Evolutionary conservation across 2,113 vertebrate species (phyloP).

Genomic region (Andinoacara biseriatus): DNA sequence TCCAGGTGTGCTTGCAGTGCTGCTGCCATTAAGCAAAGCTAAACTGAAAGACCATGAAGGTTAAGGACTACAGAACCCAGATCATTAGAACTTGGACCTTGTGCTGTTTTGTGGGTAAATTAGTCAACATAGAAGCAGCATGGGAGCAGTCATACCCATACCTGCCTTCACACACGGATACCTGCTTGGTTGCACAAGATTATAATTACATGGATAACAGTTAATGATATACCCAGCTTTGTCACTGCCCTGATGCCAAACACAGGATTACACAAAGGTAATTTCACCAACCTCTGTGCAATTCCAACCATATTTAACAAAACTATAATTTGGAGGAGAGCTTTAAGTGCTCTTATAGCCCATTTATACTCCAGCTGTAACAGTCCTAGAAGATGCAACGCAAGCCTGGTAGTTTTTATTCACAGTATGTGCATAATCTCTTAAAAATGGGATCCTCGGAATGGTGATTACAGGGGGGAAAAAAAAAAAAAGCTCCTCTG

Average conservation of each 20-base stretch:
- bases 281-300: background rate
- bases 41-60: background rate
- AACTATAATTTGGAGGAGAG: background rate
- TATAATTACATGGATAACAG: slow-evolving; percentile 4
- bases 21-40: background rate
- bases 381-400: background rate
- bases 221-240: slow-evolving; percentile 2
- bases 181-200: background rate
- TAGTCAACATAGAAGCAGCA: slow-evolving; percentile 19
- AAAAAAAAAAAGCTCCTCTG: background rate
- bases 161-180: background rate
- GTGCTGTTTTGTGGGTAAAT: background rate
- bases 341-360: background rate
- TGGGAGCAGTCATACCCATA: background rate
- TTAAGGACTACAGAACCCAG: background rate
- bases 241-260: background rate
- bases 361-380: background rate
- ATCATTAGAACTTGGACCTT: background rate
- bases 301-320: background rate
- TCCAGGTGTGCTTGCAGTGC: slow-evolving; percentile 6
- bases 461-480: background rate
- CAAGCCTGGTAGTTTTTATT: background rate
- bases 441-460: background rate
- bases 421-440: background rate
- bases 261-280: background rate